These are phyloP conservation scores for Progne subis DNA, from an alignment of 2,113 vertebrate species.

Conservation along the genomic window DNA sequence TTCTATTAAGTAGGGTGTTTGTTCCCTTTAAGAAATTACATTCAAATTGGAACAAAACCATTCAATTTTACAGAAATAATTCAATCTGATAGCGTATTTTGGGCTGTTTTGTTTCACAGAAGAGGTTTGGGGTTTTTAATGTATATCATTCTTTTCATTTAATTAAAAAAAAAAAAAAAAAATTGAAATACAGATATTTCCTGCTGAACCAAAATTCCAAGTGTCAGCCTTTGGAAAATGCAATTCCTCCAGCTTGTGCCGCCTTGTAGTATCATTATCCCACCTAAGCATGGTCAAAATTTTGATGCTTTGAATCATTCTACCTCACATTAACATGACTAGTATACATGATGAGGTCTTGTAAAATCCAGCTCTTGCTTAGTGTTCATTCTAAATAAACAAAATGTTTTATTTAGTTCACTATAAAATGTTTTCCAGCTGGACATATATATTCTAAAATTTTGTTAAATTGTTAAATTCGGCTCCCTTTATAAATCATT, in stretches of 20 bases:
- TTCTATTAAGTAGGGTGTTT: neutral
- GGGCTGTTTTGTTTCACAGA: neutral
- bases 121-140: neutral
- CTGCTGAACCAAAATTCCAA: conserved; percentile 10
- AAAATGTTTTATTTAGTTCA: neutral
- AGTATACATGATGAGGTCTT: neutral
- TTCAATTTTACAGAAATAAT: neutral
- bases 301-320: neutral
- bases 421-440: neutral
- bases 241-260: conserved; percentile 11
- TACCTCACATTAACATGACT: neutral
- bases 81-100: neutral
- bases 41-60: neutral
- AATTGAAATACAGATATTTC: neutral
- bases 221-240: neutral
- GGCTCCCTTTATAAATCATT: neutral
- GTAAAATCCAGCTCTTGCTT: conserved; percentile 1
- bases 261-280: conserved; percentile 41
- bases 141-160: neutral
- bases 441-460: neutral
- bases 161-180: neutral
- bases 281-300: neutral
- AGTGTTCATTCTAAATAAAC: neutral
- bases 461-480: conserved; percentile 31
- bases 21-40: neutral